Evolutionary conservation across 2,888 invertebrate genomes (phyloP).

Genomic region (Drosophila picticornis): DNA sequence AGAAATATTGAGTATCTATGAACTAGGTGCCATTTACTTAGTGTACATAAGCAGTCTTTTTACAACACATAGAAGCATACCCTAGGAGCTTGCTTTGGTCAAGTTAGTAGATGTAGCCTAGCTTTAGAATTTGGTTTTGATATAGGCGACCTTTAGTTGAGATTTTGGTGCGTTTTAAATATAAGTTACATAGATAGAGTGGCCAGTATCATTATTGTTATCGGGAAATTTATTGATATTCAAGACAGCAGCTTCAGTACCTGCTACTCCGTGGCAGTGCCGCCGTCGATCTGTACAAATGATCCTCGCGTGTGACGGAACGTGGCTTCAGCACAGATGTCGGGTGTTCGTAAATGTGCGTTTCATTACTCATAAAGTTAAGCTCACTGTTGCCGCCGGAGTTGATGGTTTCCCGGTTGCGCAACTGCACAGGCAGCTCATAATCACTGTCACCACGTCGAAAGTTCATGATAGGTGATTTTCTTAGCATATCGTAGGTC

Average conservation of each 20-base stretch:
- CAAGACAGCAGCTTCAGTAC: slow-evolving; percentile 72
- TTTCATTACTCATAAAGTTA: slow-evolving; percentile 84
- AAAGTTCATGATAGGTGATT: slow-evolving; percentile 84
- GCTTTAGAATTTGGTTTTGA: slow-evolving; percentile 38
- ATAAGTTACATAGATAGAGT: slow-evolving; percentile 21
- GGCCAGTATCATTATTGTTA: slow-evolving; percentile 13
- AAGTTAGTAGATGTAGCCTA: slow-evolving; percentile 51
- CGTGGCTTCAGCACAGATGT: slow-evolving; percentile 76
- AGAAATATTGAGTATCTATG: slow-evolving; percentile 42
- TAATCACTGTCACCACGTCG: slow-evolving; percentile 82
- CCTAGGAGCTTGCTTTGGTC: slow-evolving; percentile 53
- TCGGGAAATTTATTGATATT: not conserved
- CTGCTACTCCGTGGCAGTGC: slow-evolving; percentile 80
- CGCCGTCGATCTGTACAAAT: slow-evolving; percentile 75
- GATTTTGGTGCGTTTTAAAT: slow-evolving; percentile 40
- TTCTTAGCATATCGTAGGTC: slow-evolving; percentile 84
- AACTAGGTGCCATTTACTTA: slow-evolving; percentile 36
- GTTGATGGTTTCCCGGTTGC: slow-evolving; percentile 83
- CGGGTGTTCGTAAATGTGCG: slow-evolving; percentile 83
- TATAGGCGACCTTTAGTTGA: slow-evolving; percentile 32
- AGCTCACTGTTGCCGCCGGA: slow-evolving; percentile 83
- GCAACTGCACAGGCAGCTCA: slow-evolving; percentile 77
- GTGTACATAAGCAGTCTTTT: slow-evolving; percentile 66
- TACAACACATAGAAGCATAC: slow-evolving; percentile 33
- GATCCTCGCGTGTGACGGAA: slow-evolving; percentile 76